Base-by-base conservation (phyloP, 92 coral and sea anemone genomes). In the Paramuricea clavata region DNA sequence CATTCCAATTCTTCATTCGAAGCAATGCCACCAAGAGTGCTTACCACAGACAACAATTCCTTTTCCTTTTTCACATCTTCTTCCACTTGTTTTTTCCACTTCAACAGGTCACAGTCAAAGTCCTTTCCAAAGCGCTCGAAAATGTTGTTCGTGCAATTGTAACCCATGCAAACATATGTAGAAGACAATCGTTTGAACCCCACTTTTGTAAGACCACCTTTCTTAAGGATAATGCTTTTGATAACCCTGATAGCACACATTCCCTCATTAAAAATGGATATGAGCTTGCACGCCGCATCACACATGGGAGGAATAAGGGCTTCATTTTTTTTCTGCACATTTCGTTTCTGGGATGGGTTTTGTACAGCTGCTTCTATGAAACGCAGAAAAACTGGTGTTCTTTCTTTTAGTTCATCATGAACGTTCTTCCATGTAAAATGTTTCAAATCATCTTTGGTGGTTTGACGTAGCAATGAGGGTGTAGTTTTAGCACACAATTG, bases 331-430 rank as follows among this genome's bases (percentile, higher is more conserved):
- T 91, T 91, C 34, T 36, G 26, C 0, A 69, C 27, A 64, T 91
- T 91, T 78, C 92, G 83, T 2, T 83, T 3, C 28, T 91, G 92
- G 0, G 90, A 91, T 1, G 94, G 92, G 50, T 91, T 91, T 0
- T 3, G 3, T 0, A 88, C 87, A 23, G 80, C 78, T 10, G 85
- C 87, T 0, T 10, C 8, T 49, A 79, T 0, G 56, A 91, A 71
- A 7, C 49, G 21, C 3, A 16, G 69, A 30, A 82, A 74, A 2
- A 9, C 7, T 1, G 92, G 84, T 2, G 73, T 23, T 41, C 74
- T 65, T 5, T 84, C 84, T 34, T 61, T 42, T 10, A 89, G 89
- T 76, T 90, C 91, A 12, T 33, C 12, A 19, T 68, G 19, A 0
- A 90, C 19, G 21, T 10, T 25, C 2, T 87, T 8, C 88, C 91